These are phyloP conservation scores for Pseudorectes ferrugineus DNA, from an alignment of 2,113 vertebrate genomes.

Conservation along the genomic window DNA sequence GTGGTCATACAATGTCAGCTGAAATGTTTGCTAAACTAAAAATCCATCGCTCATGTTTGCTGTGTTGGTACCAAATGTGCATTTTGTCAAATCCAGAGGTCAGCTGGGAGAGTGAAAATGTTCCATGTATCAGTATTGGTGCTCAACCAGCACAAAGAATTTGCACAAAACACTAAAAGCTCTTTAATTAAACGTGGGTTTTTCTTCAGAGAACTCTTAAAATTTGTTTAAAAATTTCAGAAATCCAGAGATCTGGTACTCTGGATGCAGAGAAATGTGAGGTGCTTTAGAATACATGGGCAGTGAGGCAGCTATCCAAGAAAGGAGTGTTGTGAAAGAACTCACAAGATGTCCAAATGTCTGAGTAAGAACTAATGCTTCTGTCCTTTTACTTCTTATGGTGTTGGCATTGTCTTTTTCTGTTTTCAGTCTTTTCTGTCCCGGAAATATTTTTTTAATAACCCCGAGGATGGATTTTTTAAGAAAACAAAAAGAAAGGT, in stretches of 20 bases:
- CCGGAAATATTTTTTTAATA: constrained; percentile 98
- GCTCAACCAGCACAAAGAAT: background rate
- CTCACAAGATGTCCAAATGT: background rate
- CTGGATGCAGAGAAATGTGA: background rate
- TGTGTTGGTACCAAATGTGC: background rate
- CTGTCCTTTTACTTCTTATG: background rate
- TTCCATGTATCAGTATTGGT: fast-evolving
- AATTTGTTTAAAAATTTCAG: background rate
- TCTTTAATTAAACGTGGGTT: background rate
- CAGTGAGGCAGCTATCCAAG: background rate
- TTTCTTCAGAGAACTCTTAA: background rate
- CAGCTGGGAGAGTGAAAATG: background rate
- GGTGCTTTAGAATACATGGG: background rate
- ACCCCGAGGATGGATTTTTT: constrained; percentile 98
- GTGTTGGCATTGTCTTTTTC: background rate
- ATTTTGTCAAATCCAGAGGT: background rate
- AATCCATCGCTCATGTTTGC: fast-evolving
- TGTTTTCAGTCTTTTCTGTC: constrained; percentile 90
- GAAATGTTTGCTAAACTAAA: background rate
- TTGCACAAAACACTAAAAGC: background rate
- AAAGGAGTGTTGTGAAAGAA: background rate
- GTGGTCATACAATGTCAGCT: fast-evolving
- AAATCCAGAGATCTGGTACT: background rate
- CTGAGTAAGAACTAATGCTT: background rate
- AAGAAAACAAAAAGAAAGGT: constrained; percentile 99